Percentiles rank a stretch among this genome's conserved stretches.
phyloP scores from a whole-genome alignment of 2,797 vertebrate genomes.

The Acestrorhynchus altus region DNA sequence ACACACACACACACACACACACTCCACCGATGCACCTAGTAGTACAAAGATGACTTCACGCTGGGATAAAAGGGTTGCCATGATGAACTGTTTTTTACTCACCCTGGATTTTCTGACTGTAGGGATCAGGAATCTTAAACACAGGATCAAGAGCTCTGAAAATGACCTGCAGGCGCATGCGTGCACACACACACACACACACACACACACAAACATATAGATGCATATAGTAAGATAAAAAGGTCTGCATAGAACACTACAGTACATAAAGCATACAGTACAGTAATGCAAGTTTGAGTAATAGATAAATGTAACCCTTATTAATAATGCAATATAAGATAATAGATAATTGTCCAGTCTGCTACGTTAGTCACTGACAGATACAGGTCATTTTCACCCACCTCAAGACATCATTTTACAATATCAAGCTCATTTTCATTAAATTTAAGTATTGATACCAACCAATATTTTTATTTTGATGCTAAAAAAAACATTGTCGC shows the following conservation, averaged over 20 bases:
- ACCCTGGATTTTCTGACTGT: slow-evolving; percentile 79
- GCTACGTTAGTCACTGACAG: neutral
- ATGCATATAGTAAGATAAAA: neutral
- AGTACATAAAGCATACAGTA: neutral
- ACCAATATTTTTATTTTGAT: too few species aligned
- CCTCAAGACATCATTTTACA: too few species aligned
- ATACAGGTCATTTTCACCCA: neutral
- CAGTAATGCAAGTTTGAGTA: too few species aligned
- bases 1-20: neutral
- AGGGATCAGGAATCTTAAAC: slow-evolving; percentile 78
- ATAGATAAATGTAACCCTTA: too few species aligned
- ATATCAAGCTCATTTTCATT: too few species aligned
- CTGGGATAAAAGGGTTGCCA: neutral
- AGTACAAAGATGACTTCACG: neutral
- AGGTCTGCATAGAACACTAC: neutral
- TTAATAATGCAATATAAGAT: neutral
- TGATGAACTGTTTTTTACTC: slow-evolving; percentile 47
- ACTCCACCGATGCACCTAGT: neutral
- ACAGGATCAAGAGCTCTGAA: slow-evolving; percentile 77
- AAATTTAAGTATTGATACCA: too few species aligned
- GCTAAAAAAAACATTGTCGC: too few species aligned
- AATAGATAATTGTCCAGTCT: neutral
- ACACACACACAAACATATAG: neutral
- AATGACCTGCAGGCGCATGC: slow-evolving; percentile 69
- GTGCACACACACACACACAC: slow-evolving; percentile 19